phyloP scores from a whole-genome alignment of 2,888 invertebrate species.

The Sesamia inferens region DNA sequence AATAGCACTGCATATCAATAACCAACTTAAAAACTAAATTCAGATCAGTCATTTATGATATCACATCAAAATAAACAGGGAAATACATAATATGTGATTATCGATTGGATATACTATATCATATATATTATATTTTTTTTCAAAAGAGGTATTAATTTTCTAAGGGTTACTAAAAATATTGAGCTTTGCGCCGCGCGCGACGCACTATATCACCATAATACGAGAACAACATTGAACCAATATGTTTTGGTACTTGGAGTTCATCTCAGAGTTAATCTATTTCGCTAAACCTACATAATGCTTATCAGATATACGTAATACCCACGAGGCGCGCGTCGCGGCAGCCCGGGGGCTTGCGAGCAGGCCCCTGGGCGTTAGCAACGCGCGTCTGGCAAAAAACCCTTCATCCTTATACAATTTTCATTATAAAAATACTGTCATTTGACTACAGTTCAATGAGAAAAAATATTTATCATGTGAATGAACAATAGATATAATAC shows the following conservation, averaged over 20 bases:
- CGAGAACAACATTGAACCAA: conserved; percentile 90
- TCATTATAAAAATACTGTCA: conserved; percentile 90
- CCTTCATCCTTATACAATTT: conserved; percentile 89
- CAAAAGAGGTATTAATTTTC: conserved; percentile 90
- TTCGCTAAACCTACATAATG: conserved; percentile 90
- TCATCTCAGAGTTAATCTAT: conserved; percentile 87
- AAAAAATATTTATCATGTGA: conserved; percentile 86
- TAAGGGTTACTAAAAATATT: conserved; percentile 90
- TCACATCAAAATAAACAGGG: conserved; percentile 91
- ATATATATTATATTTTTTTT: conserved; percentile 88
- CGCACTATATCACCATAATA: conserved; percentile 89
- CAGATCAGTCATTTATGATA: conserved; percentile 91
- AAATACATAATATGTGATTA: conserved; percentile 89
- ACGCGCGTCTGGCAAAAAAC: conserved; percentile 80
- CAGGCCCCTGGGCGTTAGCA: conserved; percentile 47
- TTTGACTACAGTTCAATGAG: conserved; percentile 90
- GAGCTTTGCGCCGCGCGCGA: conserved; percentile 88
- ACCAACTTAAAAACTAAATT: conserved; percentile 91
- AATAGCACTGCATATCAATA: conserved; percentile 90
- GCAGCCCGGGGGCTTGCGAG: conserved; percentile 44
- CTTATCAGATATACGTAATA: conserved; percentile 89
- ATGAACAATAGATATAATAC: conserved; percentile 87
- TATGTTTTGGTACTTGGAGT: conserved; percentile 89
- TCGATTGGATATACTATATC: conserved; percentile 88
- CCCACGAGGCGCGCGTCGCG: conserved; percentile 69